Evolutionary conservation across 2,888 invertebrate species (phyloP).

Genomic region (Drosophila colorata): DNA sequence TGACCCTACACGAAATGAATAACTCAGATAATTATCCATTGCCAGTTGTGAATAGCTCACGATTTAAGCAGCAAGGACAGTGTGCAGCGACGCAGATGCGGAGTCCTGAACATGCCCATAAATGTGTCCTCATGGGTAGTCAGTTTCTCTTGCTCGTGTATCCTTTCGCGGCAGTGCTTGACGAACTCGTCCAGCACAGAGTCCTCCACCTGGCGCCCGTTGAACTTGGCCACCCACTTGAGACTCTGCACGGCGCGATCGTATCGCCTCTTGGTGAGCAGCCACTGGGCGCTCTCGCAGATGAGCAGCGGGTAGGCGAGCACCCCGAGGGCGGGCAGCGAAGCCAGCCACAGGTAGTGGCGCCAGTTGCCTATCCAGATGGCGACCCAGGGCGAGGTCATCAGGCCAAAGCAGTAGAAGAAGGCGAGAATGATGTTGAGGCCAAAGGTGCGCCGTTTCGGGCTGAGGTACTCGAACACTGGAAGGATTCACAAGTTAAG

Average conservation of each 20-base stretch:
- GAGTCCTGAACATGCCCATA: constrained; percentile 86
- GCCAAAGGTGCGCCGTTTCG: constrained; percentile 87
- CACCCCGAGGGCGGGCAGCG: constrained; percentile 86
- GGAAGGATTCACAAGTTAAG: not conserved
- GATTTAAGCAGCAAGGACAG: constrained; percentile 87
- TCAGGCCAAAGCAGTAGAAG: constrained; percentile 87
- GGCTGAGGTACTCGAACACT: constrained; percentile 88
- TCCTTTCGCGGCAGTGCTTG: constrained; percentile 73
- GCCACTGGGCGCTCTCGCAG: constrained; percentile 88
- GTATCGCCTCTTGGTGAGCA: constrained; percentile 86
- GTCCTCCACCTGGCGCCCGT: constrained; percentile 85
- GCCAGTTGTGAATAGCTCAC: constrained; percentile 82
- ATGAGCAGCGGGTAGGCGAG: constrained; percentile 86
- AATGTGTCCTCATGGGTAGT: constrained; percentile 80
- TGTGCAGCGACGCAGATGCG: constrained; percentile 86
- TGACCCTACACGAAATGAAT: constrained; percentile 84
- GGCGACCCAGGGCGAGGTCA: constrained; percentile 86
- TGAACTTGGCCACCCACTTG: constrained; percentile 86
- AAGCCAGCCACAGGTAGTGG: constrained; percentile 85
- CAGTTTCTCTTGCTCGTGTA: constrained; percentile 52
- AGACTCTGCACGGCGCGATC: constrained; percentile 86
- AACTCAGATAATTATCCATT: constrained; percentile 57
- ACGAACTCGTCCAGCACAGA: constrained; percentile 85
- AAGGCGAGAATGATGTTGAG: constrained; percentile 87
- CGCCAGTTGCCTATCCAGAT: constrained; percentile 86